Percentiles rank a stretch among this genome's conserved stretches.
These are phyloP conservation scores for Cylloceria caligata DNA, from an alignment of 2,888 invertebrate species.

Conservation along the genomic window DNA sequence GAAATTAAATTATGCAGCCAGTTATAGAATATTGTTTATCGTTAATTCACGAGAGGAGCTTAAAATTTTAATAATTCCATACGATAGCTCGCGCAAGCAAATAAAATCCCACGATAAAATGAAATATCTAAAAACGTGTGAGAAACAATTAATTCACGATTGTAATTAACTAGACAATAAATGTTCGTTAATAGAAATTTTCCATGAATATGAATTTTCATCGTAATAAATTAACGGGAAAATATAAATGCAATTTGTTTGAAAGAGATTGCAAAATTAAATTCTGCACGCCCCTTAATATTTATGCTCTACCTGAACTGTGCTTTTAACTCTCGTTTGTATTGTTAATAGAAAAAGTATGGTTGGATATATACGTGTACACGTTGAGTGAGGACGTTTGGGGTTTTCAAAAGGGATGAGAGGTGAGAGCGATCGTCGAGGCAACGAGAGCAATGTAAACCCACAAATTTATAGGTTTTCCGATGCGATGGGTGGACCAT, in stretches of 20 bases:
- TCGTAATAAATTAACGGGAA: not conserved
- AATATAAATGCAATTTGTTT: not conserved
- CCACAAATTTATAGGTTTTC: constrained; percentile 66
- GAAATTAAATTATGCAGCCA: too few species aligned
- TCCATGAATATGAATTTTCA: not conserved
- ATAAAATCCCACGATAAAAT: too few species aligned
- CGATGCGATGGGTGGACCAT: constrained; percentile 48
- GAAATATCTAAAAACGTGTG: too few species aligned
- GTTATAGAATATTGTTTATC: too few species aligned
- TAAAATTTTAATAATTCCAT: too few species aligned
- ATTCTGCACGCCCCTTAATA: not conserved
- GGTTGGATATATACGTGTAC: constrained; percentile 27
- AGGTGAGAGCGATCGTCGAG: constrained; percentile 64
- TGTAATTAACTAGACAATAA: not conserved
- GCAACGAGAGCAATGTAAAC: constrained; percentile 63
- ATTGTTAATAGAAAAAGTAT: constrained; percentile 65
- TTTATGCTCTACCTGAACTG: not conserved
- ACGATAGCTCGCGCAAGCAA: too few species aligned
- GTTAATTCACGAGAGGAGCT: too few species aligned
- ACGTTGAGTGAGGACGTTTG: constrained; percentile 51
- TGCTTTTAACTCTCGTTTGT: constrained; percentile 61
- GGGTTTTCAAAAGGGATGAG: constrained; percentile 19
- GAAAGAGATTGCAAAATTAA: not conserved
- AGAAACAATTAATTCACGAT: too few species aligned
- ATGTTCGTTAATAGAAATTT: constrained; percentile 3